Evolutionary conservation across 2,888 invertebrate genomes (phyloP).

Genomic region (Drosophila borealis): DNA sequence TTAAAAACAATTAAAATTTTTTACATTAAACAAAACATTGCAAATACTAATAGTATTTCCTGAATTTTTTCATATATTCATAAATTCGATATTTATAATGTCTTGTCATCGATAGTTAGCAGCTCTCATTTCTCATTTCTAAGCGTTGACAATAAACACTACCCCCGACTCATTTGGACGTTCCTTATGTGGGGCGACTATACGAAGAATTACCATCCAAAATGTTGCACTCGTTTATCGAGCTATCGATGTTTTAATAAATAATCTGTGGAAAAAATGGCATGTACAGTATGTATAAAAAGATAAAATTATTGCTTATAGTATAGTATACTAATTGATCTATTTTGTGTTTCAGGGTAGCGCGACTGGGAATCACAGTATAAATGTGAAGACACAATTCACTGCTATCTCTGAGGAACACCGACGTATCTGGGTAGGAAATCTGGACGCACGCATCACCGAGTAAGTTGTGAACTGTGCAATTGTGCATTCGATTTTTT

Average conservation of each 20-base stretch:
- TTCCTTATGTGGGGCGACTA: too few species aligned
- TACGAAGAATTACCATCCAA: background rate
- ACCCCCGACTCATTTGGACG: too few species aligned
- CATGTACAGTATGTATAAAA: constrained; percentile 6
- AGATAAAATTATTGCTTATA: background rate
- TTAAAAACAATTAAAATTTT: too few species aligned
- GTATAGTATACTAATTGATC: background rate
- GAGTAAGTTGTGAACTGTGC: constrained; percentile 90
- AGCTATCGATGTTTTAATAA: constrained; percentile 5
- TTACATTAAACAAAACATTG: too few species aligned
- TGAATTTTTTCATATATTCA: too few species aligned
- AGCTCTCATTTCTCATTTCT: too few species aligned
- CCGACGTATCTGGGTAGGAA: constrained; percentile 93
- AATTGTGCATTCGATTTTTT: background rate
- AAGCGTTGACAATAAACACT: too few species aligned
- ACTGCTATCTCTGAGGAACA: constrained; percentile 75
- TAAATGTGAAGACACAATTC: background rate
- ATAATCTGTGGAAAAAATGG: constrained; percentile 16
- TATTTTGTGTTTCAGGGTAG: constrained; percentile 13
- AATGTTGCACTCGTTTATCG: background rate
- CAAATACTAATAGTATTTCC: too few species aligned
- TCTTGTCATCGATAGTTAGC: too few species aligned
- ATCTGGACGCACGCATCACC: constrained; percentile 94
- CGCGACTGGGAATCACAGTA: background rate
- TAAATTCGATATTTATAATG: too few species aligned